Evolutionary conservation across 2,888 invertebrate genomes (phyloP).

Genomic region (Xylophagus ater): DNA sequence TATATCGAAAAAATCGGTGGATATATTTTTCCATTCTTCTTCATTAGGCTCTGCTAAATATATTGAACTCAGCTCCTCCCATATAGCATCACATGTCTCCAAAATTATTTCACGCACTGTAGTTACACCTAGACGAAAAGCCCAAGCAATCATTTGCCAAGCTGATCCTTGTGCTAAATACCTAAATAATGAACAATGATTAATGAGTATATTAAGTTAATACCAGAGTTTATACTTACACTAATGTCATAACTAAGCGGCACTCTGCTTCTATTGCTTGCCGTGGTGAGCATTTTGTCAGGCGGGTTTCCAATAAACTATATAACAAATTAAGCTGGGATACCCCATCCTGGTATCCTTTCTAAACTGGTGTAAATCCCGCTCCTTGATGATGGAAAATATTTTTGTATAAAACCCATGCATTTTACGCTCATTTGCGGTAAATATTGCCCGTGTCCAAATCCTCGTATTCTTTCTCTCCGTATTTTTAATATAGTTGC

Average conservation of each 20-base stretch:
- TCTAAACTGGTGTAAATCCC: neutral
- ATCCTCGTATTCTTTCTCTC: neutral
- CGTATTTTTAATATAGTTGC: neutral
- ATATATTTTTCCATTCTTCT: constrained; percentile 18
- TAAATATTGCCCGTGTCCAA: neutral
- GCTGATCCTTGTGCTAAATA: constrained; percentile 6
- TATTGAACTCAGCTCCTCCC: constrained; percentile 6
- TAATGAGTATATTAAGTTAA: neutral
- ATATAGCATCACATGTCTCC: constrained; percentile 16
- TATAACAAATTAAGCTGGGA: neutral
- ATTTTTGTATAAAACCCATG: neutral
- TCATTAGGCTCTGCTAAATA: constrained; percentile 16
- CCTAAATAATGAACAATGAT: neutral
- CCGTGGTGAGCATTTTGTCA: neutral
- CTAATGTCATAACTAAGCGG: neutral
- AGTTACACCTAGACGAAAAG: constrained; percentile 13
- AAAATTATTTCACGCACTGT: constrained; percentile 21
- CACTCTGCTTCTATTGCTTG: neutral
- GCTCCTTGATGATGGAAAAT: neutral
- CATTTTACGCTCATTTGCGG: neutral
- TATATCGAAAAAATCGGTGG: constrained; percentile 14
- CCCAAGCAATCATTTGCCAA: constrained; percentile 13
- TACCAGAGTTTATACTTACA: neutral
- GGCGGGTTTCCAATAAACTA: neutral
- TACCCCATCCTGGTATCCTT: neutral